Base-by-base conservation (phyloP, 2,113 vertebrate species). In the Lagopus leucura region DNA sequence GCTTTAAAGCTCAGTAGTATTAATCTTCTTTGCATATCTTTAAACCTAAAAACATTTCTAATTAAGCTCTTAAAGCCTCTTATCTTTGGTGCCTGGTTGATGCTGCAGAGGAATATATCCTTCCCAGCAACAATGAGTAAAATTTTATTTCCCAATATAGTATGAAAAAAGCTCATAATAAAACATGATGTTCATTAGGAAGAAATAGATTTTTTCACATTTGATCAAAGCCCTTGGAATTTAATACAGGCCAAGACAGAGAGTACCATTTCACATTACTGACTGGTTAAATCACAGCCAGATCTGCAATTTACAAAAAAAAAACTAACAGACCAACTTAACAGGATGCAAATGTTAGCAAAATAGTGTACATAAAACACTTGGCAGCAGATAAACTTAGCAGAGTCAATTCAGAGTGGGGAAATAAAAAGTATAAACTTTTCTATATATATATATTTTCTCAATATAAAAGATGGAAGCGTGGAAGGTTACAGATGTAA, bases 31-130 rank as follows among this genome's bases (percentile, higher is more conserved):
- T 95, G 81, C 91, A 91, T 93, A 85, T 93, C 88, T 92, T 91
- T 88, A 88, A 91, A n/a, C 91, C 81, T 86, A 69, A 96, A 92
- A 94, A n/a, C 34, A 75, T 93, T 95, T 95, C 48, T 94, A 95
- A 95, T 96, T 96, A 96, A 96, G 94, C 42, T 83, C 93, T 92
- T 79, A 94, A 96, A 96, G 80, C 89, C 52, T 95, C 93, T 97
- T 97, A 97, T 97, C 89, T 95, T 82, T 79, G 38, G 69, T 58
- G 79, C 73, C 76, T 93, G 50, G 42, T 18, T 94, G 82, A 86
- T 0, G 48, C 45, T 77, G 54, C 32, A 88, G 60, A 65, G 34
- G 65, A 92, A 90, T 90, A 67, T 86, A 91, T 95, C 67, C 90
- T 60, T 85, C 45, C 61, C 28, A 63, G 28, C 7, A 96, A 86